Conservation (phyloP, 2,113 vertebrate genomes). For the Actenoides hombroni region DNA sequence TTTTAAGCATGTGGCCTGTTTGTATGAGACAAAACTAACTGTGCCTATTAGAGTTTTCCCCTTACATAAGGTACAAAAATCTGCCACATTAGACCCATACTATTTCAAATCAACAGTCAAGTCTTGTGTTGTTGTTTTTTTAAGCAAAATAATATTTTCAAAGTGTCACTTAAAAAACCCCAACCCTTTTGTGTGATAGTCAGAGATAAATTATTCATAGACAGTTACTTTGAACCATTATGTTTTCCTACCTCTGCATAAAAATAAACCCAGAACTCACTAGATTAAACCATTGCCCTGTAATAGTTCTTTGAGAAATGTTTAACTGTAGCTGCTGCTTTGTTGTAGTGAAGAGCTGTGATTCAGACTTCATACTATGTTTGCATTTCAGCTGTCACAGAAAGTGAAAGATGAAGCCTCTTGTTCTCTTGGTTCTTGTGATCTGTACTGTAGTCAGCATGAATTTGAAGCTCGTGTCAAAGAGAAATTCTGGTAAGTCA, state of each 20-base stretch:
- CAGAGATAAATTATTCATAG: background rate
- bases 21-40: background rate
- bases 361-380: slow-evolving; percentile 50
- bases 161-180: background rate
- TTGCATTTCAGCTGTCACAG: slow-evolving; percentile 73
- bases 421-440: slow-evolving; percentile 81
- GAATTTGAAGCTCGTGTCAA: slow-evolving; percentile 91
- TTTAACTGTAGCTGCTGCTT: slow-evolving; percentile 38
- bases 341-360: slow-evolving; percentile 45
- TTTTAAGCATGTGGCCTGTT: background rate
- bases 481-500: slow-evolving; percentile 95
- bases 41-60: background rate
- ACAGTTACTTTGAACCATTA: slow-evolving; percentile 7
- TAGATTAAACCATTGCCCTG: background rate
- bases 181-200: background rate
- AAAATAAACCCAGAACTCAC: slow-evolving; percentile 25
- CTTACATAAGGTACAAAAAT: background rate
- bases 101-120: background rate
- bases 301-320: slow-evolving; percentile 31
- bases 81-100: background rate
- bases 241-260: slow-evolving; percentile 37
- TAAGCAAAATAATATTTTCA: background rate
- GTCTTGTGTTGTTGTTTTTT: background rate
- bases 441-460: slow-evolving; percentile 83
- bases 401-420: slow-evolving; percentile 84